These are phyloP conservation scores for Philopotamus ludificatus DNA, from an alignment of 1,140 invertebrate species.

Conservation along the genomic window DNA sequence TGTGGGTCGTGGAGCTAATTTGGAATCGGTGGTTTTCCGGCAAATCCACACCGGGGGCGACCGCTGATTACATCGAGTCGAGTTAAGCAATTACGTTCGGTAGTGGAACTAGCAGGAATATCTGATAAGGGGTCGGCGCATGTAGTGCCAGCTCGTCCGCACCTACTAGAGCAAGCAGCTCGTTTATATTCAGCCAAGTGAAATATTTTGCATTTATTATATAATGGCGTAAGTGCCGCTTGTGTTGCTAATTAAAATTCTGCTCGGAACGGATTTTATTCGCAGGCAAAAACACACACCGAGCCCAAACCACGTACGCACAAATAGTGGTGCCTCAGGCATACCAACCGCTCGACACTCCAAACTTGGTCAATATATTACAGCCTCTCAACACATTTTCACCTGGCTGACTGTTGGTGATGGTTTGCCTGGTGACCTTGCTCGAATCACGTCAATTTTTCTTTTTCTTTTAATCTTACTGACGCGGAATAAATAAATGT, in stretches of 20 bases:
- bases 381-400: no score
- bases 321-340: neutral
- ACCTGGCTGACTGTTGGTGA: no score
- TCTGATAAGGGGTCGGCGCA: neutral
- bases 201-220: constrained; percentile 32
- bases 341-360: no score
- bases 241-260: constrained; percentile 28
- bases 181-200: constrained; percentile 23
- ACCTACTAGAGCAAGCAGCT: constrained; percentile 4
- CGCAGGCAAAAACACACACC: neutral
- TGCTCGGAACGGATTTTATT: constrained; percentile 19
- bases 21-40: no score
- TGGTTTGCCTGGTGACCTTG: no score
- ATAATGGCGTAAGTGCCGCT: constrained; percentile 15
- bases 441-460: no score
- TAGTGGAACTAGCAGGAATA: constrained; percentile 1
- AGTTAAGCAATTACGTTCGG: constrained; percentile 1
- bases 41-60: no score
- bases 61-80: neutral
- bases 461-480: no score
- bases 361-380: neutral
- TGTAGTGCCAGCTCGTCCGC: neutral
- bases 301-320: neutral
- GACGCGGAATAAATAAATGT: no score
- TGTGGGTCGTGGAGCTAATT: no score